These are phyloP conservation scores for Diploscapter pachys DNA, from an alignment of 1,140 invertebrate genomes.

Conservation along the genomic window DNA sequence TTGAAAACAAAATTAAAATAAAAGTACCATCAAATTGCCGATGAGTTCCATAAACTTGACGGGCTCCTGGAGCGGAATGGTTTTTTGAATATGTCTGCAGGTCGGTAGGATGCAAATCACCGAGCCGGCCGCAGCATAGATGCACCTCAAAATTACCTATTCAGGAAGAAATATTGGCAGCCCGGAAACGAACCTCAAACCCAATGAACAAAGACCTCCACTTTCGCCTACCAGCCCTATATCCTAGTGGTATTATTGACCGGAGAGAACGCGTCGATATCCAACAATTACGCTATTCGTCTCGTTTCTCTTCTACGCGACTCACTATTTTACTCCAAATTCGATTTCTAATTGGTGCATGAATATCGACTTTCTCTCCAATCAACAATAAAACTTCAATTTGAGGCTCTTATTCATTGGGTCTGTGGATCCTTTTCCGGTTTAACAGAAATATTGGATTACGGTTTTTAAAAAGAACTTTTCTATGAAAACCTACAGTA, in stretches of 20 bases:
- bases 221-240: background rate
- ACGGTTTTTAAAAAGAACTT: background rate
- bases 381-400: too few relatives aligned
- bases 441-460: too few relatives aligned
- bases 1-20: background rate
- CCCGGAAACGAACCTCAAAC: background rate
- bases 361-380: too few relatives aligned
- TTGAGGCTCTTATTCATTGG: too few relatives aligned
- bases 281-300: background rate
- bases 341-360: too few relatives aligned
- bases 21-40: conserved; percentile 18
- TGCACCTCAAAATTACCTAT: background rate
- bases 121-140: conserved; percentile 21
- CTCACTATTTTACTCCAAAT: too few relatives aligned
- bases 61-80: background rate
- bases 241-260: background rate
- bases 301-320: background rate
- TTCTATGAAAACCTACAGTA: background rate
- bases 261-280: too few relatives aligned
- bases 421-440: too few relatives aligned
- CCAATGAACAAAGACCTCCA: background rate
- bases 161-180: background rate
- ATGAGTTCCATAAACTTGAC: conserved; percentile 5
- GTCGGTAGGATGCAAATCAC: conserved; percentile 11
- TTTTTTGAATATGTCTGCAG: conserved; percentile 16